These are phyloP conservation scores for Coenonympha glycerion DNA, from an alignment of 2,888 invertebrate species.

Conservation along the genomic window DNA sequence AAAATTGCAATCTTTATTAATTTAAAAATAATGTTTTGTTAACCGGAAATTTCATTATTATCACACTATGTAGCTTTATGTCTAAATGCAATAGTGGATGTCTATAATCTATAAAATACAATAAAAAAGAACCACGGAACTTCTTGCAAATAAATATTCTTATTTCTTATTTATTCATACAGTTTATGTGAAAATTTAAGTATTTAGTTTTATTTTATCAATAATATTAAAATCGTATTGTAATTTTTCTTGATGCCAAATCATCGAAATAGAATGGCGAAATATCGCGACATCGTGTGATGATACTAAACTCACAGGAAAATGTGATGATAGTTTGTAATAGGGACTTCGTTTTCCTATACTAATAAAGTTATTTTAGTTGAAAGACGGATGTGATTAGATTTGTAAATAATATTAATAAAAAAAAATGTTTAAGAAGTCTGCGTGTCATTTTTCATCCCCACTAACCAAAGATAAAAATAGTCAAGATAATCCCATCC, in stretches of 20 bases:
- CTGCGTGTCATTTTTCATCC: conserved; percentile 24
- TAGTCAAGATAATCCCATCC: too few relatives aligned
- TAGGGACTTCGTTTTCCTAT: conserved; percentile 39
- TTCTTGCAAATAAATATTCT: too few relatives aligned
- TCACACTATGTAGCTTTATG: neutral
- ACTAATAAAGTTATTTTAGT: conserved; percentile 55
- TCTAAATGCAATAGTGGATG: neutral
- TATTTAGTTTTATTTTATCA: too few relatives aligned
- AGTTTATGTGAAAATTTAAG: too few relatives aligned
- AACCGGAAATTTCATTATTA: neutral
- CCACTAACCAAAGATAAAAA: neutral
- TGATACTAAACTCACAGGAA: conserved; percentile 31
- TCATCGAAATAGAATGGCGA: too few relatives aligned
- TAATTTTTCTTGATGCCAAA: too few relatives aligned
- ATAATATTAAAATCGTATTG: too few relatives aligned
- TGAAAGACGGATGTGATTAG: conserved; percentile 71
- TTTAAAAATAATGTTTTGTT: neutral
- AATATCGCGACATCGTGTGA: conserved; percentile 38
- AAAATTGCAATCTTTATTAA: neutral
- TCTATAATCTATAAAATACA: too few relatives aligned
- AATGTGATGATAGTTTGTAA: conserved; percentile 44
- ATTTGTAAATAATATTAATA: conserved; percentile 71
- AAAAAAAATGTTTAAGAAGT: conserved; percentile 46
- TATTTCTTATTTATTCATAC: too few relatives aligned
- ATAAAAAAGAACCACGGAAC: too few relatives aligned